Conservation (phyloP, 2,888 invertebrate genomes). For the Phoenoteleia sp. region DNA sequence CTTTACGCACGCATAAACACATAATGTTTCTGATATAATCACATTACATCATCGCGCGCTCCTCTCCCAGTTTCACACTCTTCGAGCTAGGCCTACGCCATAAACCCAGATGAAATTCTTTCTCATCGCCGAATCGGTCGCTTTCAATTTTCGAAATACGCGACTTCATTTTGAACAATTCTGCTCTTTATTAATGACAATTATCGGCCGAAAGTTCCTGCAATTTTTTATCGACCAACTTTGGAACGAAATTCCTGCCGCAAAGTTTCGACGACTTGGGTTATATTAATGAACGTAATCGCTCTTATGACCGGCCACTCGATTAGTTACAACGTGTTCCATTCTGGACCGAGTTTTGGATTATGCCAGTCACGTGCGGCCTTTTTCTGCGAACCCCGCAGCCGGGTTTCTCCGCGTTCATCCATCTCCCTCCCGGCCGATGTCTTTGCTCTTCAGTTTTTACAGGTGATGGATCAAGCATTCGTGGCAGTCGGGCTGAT, state of each 20-base stretch:
- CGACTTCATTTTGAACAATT: slow-evolving; percentile 3
- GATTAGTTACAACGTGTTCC: slow-evolving; percentile 35
- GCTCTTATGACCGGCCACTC: slow-evolving; percentile 34
- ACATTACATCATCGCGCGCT: slow-evolving; percentile 25
- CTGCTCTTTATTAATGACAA: slow-evolving; percentile 32
- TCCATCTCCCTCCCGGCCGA: slow-evolving; percentile 1
- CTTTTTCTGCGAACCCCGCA: not conserved
- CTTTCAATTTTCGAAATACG: not conserved
- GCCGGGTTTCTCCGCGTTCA: not conserved
- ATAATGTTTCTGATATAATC: slow-evolving; percentile 48
- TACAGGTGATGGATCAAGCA: slow-evolving; percentile 38
- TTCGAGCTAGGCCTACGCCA: not conserved
- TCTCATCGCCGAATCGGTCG: not conserved
- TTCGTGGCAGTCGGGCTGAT: slow-evolving; percentile 29
- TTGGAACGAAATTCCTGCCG: not conserved
- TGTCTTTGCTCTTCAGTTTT: slow-evolving; percentile 32
- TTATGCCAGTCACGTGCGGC: slow-evolving; percentile 51
- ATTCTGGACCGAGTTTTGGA: slow-evolving; percentile 9
- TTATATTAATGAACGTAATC: slow-evolving; percentile 42
- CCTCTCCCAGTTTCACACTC: not conserved
- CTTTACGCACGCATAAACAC: slow-evolving; percentile 37
- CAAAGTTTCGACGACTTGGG: slow-evolving; percentile 32
- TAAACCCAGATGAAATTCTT: not conserved
- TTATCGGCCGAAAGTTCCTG: slow-evolving; percentile 10
- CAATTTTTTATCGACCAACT: slow-evolving; percentile 25